A percentile compares a stretch with the other conserved stretches of the same genome.
Conservation (phyloP, 2,113 vertebrate species). For the Benitochromis conjunctus region DNA sequence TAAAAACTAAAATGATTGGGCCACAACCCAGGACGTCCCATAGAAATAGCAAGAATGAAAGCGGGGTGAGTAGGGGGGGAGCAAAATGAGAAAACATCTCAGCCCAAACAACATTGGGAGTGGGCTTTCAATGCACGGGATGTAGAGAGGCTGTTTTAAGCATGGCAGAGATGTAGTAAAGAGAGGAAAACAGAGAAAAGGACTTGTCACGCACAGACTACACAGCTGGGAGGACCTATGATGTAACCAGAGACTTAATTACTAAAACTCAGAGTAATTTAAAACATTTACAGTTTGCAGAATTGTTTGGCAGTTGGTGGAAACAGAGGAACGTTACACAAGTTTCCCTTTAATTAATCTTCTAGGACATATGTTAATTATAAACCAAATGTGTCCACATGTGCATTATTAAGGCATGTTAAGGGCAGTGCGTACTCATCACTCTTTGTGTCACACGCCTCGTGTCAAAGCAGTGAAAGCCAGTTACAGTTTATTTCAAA, state of each 20-base stretch:
- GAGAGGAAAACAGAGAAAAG: background rate
- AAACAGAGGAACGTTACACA: background rate
- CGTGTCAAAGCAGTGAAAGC: background rate
- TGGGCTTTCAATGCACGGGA: constrained; percentile 45
- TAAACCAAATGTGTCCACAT: constrained; percentile 24
- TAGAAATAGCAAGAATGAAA: constrained; percentile 31
- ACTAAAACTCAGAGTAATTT: background rate
- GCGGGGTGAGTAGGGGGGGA: background rate
- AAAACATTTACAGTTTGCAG: background rate
- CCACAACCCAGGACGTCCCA: constrained; percentile 58
- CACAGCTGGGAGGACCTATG: constrained; percentile 8
- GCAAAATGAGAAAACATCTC: constrained; percentile 61
- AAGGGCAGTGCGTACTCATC: background rate
- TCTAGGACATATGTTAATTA: background rate
- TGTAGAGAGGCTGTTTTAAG: constrained; percentile 26
- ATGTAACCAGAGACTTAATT: background rate
- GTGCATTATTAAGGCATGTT: constrained; percentile 29
- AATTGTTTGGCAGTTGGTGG: background rate
- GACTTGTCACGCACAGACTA: constrained; percentile 52
- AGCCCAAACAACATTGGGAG: constrained; percentile 25
- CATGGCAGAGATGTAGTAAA: background rate
- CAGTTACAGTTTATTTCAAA: background rate
- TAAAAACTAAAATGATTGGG: constrained; percentile 72
- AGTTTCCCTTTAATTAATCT: background rate
- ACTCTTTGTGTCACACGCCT: background rate